Evolutionary conservation across 2,888 invertebrate species (phyloP).

Genomic region (Neoascia interrupta): DNA sequence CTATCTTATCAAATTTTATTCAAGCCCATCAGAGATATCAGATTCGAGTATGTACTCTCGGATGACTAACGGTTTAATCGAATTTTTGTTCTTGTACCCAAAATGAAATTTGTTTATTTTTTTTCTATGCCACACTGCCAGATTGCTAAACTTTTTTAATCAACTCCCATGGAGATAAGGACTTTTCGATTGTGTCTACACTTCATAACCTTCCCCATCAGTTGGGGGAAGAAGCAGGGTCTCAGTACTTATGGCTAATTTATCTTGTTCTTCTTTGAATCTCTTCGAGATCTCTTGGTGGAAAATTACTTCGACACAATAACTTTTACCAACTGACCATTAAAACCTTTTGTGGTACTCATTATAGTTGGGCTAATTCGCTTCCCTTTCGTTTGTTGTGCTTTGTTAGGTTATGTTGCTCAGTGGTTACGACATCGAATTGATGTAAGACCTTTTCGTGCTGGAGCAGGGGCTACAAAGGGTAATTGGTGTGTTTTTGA

Average conservation of each 20-base stretch:
- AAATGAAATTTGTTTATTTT: conserved; percentile 22
- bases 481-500: conserved; percentile 29
- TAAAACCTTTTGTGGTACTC: conserved; percentile 28
- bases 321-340: background rate
- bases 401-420: conserved; percentile 26
- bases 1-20: conserved; percentile 40
- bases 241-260: conserved; percentile 4
- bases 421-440: conserved; percentile 26
- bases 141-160: conserved; percentile 20
- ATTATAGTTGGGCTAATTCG: too few species aligned
- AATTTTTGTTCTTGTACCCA: conserved; percentile 37
- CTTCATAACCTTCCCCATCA: too few species aligned
- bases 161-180: background rate
- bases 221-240: too few species aligned
- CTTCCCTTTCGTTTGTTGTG: conserved; percentile 20
- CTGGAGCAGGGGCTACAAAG: conserved; percentile 3
- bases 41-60: too few species aligned
- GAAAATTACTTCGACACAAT: background rate
- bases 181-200: too few species aligned
- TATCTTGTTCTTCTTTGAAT: background rate
- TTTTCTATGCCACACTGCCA: background rate
- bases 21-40: conserved; percentile 6
- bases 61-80: conserved; percentile 12
- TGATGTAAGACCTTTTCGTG: conserved; percentile 14
- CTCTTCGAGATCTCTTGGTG: background rate